A percentile compares a stretch with the other conserved stretches of the same genome.
These are phyloP conservation scores for Caenorhabditis zanzibari DNA, from an alignment of 2,888 invertebrate genomes.

Conservation along the genomic window DNA sequence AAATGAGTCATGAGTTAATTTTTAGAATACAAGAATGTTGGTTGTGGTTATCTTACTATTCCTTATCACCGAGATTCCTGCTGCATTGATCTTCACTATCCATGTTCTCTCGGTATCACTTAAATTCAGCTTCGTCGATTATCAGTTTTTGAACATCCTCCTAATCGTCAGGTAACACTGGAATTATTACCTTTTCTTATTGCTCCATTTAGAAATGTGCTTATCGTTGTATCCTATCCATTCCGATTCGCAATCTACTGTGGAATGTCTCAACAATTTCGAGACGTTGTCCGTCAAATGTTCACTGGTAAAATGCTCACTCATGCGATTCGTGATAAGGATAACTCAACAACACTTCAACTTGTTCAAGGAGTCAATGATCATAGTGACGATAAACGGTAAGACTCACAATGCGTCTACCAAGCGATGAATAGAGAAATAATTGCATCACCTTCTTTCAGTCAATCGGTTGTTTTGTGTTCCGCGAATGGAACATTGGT, in stretches of 20 bases:
- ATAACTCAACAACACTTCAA: slow-evolving; percentile 71
- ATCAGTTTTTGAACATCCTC: slow-evolving; percentile 78
- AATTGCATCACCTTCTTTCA: slow-evolving; percentile 23
- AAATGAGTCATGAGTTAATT: not conserved
- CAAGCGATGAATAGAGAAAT: not conserved
- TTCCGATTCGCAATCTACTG: slow-evolving; percentile 95
- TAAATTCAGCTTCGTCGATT: slow-evolving; percentile 75
- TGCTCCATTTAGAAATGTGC: slow-evolving; percentile 91
- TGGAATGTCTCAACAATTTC: slow-evolving; percentile 82
- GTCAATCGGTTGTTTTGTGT: slow-evolving; percentile 62
- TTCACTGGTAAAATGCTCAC: slow-evolving; percentile 71
- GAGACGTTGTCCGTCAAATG: slow-evolving; percentile 78
- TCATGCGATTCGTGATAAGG: slow-evolving; percentile 69
- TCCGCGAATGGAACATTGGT: slow-evolving; percentile 63
- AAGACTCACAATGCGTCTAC: not conserved
- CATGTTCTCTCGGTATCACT: slow-evolving; percentile 80
- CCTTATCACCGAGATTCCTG: slow-evolving; percentile 81
- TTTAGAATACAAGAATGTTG: slow-evolving; percentile 86
- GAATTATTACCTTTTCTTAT: not conserved
- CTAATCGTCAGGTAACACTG: slow-evolving; percentile 78
- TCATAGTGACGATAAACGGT: slow-evolving; percentile 70
- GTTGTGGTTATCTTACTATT: slow-evolving; percentile 84
- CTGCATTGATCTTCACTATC: slow-evolving; percentile 83
- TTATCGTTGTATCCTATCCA: slow-evolving; percentile 93
- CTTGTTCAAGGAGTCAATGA: slow-evolving; percentile 65